Evolutionary conservation across 2,888 invertebrate genomes (phyloP).

Genomic region (Stenurella melanura): DNA sequence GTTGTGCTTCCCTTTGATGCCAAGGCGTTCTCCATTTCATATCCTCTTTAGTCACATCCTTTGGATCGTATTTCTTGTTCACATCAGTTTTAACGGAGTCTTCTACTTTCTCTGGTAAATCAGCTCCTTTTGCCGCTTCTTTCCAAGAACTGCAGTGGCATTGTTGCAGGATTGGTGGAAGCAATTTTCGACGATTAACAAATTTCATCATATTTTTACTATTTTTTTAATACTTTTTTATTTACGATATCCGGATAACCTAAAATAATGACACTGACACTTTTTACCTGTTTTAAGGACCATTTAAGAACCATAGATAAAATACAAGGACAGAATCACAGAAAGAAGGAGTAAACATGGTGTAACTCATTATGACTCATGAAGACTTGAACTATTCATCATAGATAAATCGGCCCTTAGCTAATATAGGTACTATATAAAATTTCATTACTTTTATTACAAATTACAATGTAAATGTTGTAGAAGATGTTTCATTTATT

Average conservation of each 20-base stretch:
- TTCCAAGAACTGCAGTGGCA: constrained; percentile 37
- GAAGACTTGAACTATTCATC: too few relatives aligned
- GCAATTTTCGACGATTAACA: neutral
- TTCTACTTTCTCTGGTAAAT: neutral
- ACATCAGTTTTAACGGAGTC: constrained; percentile 30
- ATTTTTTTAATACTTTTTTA: neutral
- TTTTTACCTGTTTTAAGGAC: too few relatives aligned
- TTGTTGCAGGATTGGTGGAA: constrained; percentile 12
- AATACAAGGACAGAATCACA: too few relatives aligned
- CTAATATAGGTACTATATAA: too few relatives aligned
- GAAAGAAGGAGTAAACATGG: too few relatives aligned
- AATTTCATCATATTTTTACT: neutral
- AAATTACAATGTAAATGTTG: too few relatives aligned
- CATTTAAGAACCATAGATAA: too few relatives aligned
- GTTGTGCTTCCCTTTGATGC: constrained; percentile 77
- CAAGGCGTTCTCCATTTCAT: constrained; percentile 80
- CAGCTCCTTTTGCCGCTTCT: neutral
- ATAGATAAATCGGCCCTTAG: too few relatives aligned
- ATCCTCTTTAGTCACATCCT: constrained; percentile 64
- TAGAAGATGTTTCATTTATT: too few relatives aligned
- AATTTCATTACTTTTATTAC: too few relatives aligned
- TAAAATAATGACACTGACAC: neutral
- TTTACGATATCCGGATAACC: neutral
- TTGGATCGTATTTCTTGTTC: constrained; percentile 48
- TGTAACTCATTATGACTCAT: too few relatives aligned